Conservation (phyloP, 2,797 vertebrate species). For the Rhincodon typus region DNA sequence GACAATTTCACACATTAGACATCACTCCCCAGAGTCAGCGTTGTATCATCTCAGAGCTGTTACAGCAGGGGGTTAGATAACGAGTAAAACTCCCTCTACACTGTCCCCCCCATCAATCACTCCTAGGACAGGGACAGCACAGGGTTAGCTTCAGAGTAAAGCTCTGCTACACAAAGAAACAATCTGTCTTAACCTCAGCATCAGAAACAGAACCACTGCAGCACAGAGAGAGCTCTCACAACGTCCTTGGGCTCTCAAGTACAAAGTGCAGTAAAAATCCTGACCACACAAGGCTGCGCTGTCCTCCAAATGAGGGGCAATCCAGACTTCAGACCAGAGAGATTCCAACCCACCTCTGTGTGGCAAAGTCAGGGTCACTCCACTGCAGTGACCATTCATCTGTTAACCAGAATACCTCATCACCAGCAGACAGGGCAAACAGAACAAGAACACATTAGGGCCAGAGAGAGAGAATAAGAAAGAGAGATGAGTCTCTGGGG, state of each 20-base stretch:
- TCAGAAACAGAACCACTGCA: neutral
- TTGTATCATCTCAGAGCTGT: neutral
- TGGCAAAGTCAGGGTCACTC: neutral
- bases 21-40: neutral
- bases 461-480: neutral
- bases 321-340: neutral
- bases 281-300: neutral
- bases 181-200: neutral
- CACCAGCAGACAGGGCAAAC: neutral
- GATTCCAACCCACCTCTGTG: neutral
- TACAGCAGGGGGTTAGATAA: neutral
- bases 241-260: neutral
- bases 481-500: neutral
- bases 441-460: neutral
- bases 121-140: neutral
- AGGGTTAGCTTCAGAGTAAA: neutral
- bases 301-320: neutral
- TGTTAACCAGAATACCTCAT: neutral
- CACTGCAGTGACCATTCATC: accelerated
- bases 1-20: neutral
- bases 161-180: neutral
- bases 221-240: neutral
- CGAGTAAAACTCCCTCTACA: neutral
- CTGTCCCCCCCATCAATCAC: neutral
- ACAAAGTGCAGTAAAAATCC: neutral